These are phyloP conservation scores for Otus sunia DNA, from an alignment of 2,113 vertebrate genomes.

Conservation along the genomic window DNA sequence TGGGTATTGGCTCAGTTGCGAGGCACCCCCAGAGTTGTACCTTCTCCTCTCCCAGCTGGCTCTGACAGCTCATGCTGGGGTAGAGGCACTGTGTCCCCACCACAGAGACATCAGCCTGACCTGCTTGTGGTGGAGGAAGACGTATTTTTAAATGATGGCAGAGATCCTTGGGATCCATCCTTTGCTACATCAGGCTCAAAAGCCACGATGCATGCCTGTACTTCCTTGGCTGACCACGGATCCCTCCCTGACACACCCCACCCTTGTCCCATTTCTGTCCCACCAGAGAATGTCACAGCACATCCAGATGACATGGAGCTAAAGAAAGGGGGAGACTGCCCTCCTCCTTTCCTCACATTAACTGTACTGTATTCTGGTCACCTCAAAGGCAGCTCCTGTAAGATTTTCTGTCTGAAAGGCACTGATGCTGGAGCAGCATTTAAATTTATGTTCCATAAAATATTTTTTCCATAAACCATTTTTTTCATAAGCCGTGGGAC, in stretches of 20 bases:
- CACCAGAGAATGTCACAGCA: background rate
- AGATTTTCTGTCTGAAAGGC: background rate
- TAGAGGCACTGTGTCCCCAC: rapidly evolving
- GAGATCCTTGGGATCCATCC: background rate
- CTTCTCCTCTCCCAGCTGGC: background rate
- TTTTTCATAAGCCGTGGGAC: background rate
- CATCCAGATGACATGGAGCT: background rate
- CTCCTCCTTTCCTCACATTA: background rate
- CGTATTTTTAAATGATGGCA: background rate
- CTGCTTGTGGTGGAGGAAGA: background rate
- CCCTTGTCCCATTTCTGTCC: background rate
- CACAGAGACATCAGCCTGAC: background rate
- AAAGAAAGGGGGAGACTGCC: background rate
- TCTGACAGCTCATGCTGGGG: background rate
- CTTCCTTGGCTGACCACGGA: background rate
- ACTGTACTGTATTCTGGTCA: background rate
- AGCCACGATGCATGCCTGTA: rapidly evolving
- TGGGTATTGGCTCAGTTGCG: background rate
- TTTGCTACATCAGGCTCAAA: background rate
- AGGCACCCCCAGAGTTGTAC: background rate
- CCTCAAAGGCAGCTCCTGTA: background rate
- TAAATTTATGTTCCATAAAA: background rate
- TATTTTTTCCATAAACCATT: background rate
- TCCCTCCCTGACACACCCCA: background rate
- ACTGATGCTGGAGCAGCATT: background rate